These are phyloP conservation scores for Tipula confusa DNA, from an alignment of 2,888 invertebrate genomes.

Conservation along the genomic window DNA sequence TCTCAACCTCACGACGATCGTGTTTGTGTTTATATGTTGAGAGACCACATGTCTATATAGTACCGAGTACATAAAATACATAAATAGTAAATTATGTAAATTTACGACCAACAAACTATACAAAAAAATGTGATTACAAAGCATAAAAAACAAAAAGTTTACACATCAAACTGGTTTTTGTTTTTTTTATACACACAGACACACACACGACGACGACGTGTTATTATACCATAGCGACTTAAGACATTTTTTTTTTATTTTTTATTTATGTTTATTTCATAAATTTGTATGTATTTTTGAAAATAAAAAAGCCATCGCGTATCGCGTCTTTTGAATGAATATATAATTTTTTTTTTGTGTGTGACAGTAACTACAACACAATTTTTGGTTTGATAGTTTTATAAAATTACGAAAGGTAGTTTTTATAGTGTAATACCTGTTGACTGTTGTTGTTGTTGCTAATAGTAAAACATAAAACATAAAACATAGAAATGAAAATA, in stretches of 20 bases:
- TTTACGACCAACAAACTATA: neutral
- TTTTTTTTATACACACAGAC: neutral
- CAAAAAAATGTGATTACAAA: neutral
- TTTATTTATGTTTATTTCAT: neutral
- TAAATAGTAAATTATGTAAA: neutral
- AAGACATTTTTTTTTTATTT: neutral
- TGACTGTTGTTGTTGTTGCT: neutral
- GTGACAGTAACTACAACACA: neutral
- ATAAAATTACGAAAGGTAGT: neutral
- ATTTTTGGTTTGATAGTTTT: neutral
- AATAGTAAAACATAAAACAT: too few species aligned
- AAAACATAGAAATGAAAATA: neutral
- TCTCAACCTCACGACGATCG: neutral
- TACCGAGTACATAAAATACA: neutral
- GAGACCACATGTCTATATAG: neutral
- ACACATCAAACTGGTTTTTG: neutral
- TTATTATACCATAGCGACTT: neutral
- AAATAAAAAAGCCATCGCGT: neutral
- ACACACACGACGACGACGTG: neutral
- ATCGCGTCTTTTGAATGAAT: conserved; percentile 3
- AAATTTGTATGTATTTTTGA: conserved; percentile 3
- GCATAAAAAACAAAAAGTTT: neutral
- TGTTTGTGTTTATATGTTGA: too few species aligned
- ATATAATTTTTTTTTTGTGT: neutral
- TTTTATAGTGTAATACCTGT: neutral